phyloP scores from a whole-genome alignment of 2,888 invertebrate genomes.

The Cataglyphis livida region DNA sequence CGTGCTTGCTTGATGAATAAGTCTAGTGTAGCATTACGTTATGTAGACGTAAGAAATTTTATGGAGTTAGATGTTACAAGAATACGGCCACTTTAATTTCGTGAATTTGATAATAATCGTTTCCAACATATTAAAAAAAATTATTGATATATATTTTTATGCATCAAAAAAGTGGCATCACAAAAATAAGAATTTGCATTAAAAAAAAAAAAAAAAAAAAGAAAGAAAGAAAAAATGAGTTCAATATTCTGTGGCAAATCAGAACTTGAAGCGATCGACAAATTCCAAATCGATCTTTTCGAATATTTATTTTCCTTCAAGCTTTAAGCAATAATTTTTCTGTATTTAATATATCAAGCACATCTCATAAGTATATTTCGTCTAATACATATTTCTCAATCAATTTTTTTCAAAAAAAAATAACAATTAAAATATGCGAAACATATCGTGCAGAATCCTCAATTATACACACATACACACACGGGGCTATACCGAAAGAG shows the following conservation, averaged over 20 bases:
- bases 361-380: background rate
- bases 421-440: background rate
- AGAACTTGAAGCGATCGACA: background rate
- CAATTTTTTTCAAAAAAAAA: background rate
- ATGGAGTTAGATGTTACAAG: background rate
- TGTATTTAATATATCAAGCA: background rate
- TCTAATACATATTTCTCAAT: background rate
- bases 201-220: background rate
- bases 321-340: background rate
- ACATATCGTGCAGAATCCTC: background rate
- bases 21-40: slow-evolving; percentile 40
- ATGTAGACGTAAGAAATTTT: slow-evolving; percentile 39
- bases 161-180: background rate
- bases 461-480: too few species aligned
- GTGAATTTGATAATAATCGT: background rate
- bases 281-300: background rate
- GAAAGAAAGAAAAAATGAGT: background rate
- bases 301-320: background rate
- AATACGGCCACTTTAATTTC: background rate
- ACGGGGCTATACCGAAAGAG: background rate
- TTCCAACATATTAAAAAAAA: background rate
- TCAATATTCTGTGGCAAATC: background rate
- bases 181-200: background rate
- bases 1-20: slow-evolving; percentile 37
- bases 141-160: background rate